These are phyloP conservation scores for Halichoeres trimaculatus DNA, from an alignment of 2,113 vertebrate genomes.

Conservation along the genomic window DNA sequence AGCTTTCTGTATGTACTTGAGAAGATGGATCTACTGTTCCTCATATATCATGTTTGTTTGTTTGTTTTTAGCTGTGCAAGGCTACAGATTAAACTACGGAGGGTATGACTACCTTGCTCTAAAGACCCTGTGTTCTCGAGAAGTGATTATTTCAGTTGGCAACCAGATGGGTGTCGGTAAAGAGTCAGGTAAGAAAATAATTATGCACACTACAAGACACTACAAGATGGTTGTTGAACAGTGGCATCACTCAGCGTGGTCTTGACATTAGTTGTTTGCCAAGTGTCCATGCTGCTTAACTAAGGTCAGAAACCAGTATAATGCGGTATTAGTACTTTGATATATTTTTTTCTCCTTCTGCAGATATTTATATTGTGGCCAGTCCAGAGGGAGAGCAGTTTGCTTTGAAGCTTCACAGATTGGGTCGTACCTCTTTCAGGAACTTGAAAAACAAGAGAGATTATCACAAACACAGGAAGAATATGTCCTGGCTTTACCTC, in stretches of 20 bases:
- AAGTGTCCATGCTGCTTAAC: background rate
- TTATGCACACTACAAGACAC: too few species aligned
- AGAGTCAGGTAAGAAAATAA: slow-evolving; percentile 89
- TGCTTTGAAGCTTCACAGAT: slow-evolving; percentile 93
- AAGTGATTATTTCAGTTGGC: slow-evolving; percentile 91
- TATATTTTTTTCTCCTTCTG: slow-evolving; percentile 29
- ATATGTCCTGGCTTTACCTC: slow-evolving; percentile 97
- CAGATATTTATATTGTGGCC: slow-evolving; percentile 97
- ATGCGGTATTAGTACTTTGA: background rate
- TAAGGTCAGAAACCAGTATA: background rate
- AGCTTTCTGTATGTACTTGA: background rate
- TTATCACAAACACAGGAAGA: slow-evolving; percentile 94
- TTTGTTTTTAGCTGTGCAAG: slow-evolving; percentile 88
- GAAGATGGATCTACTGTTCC: background rate
- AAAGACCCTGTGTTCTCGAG: slow-evolving; percentile 92
- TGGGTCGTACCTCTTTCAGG: slow-evolving; percentile 95
- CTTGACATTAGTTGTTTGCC: background rate
- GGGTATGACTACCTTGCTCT: slow-evolving; percentile 97
- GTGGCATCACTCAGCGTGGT: background rate
- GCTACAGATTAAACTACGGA: slow-evolving; percentile 92
- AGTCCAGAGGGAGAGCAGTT: slow-evolving; percentile 89
- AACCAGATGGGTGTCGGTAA: slow-evolving; percentile 99
- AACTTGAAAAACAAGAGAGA: slow-evolving; percentile 97
- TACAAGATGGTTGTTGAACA: too few species aligned
- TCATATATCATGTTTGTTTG: background rate